A percentile compares a stretch with the other conserved stretches of the same genome.
These are phyloP conservation scores for Leuciscus idus DNA, from an alignment of 2,113 vertebrate genomes.

Conservation along the genomic window DNA sequence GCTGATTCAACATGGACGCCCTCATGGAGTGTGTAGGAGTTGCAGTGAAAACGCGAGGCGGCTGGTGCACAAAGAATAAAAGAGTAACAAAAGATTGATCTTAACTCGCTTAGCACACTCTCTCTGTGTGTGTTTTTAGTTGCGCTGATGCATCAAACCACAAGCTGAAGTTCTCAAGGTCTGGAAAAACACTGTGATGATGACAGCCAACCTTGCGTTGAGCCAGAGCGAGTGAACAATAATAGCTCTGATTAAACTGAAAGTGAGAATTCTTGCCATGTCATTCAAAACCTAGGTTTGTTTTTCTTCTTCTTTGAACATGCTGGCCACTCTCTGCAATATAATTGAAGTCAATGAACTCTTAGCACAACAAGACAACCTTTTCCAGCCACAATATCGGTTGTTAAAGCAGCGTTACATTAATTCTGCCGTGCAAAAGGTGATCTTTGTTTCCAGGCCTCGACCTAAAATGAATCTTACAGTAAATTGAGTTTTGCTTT, in stretches of 20 bases:
- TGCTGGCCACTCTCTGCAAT: background rate
- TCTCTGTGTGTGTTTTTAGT: background rate
- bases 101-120: background rate
- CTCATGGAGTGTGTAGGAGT: background rate
- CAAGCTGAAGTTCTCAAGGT: slow-evolving; percentile 2
- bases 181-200: background rate
- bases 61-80: slow-evolving; percentile 25
- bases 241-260: background rate
- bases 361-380: background rate
- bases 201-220: background rate
- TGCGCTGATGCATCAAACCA: slow-evolving; percentile 2
- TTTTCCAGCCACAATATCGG: background rate
- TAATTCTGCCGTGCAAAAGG: background rate
- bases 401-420: background rate
- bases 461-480: background rate
- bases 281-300: background rate
- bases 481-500: too few species aligned
- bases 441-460: background rate
- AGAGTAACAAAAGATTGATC: background rate
- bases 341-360: background rate
- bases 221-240: background rate
- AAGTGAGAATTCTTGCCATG: background rate
- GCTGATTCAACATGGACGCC: background rate
- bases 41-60: slow-evolving; percentile 5
- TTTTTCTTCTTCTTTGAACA: background rate